Base-by-base conservation (phyloP, 2,888 invertebrate species). In the Aporophyla nigra region DNA sequence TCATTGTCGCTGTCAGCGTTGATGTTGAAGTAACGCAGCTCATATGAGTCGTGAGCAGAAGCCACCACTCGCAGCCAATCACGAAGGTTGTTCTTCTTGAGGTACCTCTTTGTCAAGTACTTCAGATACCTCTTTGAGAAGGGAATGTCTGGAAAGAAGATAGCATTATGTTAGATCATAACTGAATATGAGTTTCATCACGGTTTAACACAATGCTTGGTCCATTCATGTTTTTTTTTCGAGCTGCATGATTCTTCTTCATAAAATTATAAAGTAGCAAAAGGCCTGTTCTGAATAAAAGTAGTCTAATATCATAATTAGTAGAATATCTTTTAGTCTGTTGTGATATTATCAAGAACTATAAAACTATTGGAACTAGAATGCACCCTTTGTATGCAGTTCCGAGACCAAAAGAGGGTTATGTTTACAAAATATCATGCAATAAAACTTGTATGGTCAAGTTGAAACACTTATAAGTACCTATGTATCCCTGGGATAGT, bases 11-110 rank as follows among this genome's bases (percentile, higher is more conserved):
- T 97, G 93, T 97, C 97, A 82, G 97, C 98, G 89, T 98, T 98
- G 95, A 98, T 98, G 98, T 99, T 99, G 99, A 99, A 99, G 98
- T 99, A 99, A 88, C 99, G 98, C 74, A 99, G 98, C 97, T 99
- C 99, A 88, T 99, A 99, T 0, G 99, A 98, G 91, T 99, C 99
- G 94, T 99, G 99, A 79, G 98, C 98, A 85, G 98, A 98, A 21
- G 99, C 99, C n/a, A 99, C 99, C 82, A 99, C 99, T 92, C 99
- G 97, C 91, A 99, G 98, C 99, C 99, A 99, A 97, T 99, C 99
- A 91, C 99, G 98, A 84, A 99, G 98, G 94, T 99, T 99, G 97
- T 99, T 99, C 97, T 99, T 99, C 98, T 99, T 99, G 96, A 99
- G 97, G 97, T 99, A 99, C 95, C 99, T 99, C 97, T 99, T 99